Percentiles rank a stretch among this genome's conserved stretches.
Evolutionary conservation across 1,140 invertebrate species (phyloP).

Genomic region (Drosophila sechellia): DNA sequence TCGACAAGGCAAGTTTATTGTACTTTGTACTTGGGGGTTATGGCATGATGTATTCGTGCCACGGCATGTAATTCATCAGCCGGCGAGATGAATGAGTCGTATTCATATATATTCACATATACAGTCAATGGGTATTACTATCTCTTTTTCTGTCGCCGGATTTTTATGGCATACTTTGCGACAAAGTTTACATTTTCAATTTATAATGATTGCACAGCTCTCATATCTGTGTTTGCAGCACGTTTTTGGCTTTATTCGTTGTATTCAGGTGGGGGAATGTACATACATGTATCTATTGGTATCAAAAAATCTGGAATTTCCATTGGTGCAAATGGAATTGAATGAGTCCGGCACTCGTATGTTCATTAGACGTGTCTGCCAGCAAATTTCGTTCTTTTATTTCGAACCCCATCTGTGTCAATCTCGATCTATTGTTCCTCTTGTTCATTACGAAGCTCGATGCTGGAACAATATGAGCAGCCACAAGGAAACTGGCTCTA

Average conservation of each 20-base stretch:
- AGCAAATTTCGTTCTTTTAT: conserved; percentile 47
- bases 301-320: conserved; percentile 68
- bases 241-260: conserved; percentile 1
- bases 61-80: conserved; percentile 23
- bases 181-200: conserved; percentile 17
- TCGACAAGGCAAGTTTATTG: conserved; percentile 25
- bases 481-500: conserved; percentile 13
- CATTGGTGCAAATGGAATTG: conserved; percentile 72
- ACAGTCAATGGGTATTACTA: conserved; percentile 13
- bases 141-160: conserved; percentile 4
- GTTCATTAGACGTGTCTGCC: conserved; percentile 60
- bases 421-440: conserved; percentile 11
- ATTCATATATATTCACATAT: neutral
- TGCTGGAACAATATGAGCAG: conserved; percentile 16
- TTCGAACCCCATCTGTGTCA: conserved; percentile 17
- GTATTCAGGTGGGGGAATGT: neutral
- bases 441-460: conserved; percentile 5
- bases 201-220: conserved; percentile 21
- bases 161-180: conserved; percentile 12
- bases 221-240: conserved; percentile 3
- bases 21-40: conserved; percentile 1
- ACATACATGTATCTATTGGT: neutral
- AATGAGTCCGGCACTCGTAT: conserved; percentile 56
- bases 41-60: conserved; percentile 37
- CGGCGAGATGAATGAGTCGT: conserved; percentile 23